Evolutionary conservation across 2,797 vertebrate genomes (phyloP), one percentile per base, ranked within the genome.

Genomic region (Aulostomus chinensis): DNA sequence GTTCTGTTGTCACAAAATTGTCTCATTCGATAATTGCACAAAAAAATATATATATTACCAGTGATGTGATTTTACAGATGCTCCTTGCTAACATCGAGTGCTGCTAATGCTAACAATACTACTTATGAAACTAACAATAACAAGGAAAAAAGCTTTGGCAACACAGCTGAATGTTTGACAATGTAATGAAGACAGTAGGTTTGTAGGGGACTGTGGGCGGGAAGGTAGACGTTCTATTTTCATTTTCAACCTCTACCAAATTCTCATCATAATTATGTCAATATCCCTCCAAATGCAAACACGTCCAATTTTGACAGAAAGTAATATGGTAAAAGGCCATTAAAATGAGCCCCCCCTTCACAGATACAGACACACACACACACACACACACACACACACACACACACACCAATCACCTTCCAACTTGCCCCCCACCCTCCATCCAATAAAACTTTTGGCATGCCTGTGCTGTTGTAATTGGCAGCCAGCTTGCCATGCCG

Each of bases 391-490:
- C 39, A 4, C 39, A 47, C 62, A 61, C 52, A 67, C 67, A 37
- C 32, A 62, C 35, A 31, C 73, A 70, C 55, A 58, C 46, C 53
- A 76, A 58, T 71, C 72, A 80, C 63, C 68, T 66, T 65, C 70
- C 74, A 75, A 57, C 73, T 60, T 72, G 66, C 73, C 75, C 75
- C n/a, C 81, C 73, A 40, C 80, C 74, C 69, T 63, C 76, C 68
- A 69, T 79, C 80, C 79, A 88, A 86, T 89, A 85, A 84, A 90
- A 90, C 82, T 90, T 90, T 92, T 92, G 90, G 90, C 90, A 91
- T 86, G 77, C 71, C 76, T 67, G 78, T 76, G 74, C 76, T 77
- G 81, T 87, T 89, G 87, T 92, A 91, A 91, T 92, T 92, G 89
- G 89, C 88, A 90, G 89, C 73, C 81, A 70, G 54, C 77, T 88